Evolutionary conservation across 2,113 vertebrate species (phyloP), one percentile per base, ranked within the genome.

Genomic region (Hyaena hyaena): DNA sequence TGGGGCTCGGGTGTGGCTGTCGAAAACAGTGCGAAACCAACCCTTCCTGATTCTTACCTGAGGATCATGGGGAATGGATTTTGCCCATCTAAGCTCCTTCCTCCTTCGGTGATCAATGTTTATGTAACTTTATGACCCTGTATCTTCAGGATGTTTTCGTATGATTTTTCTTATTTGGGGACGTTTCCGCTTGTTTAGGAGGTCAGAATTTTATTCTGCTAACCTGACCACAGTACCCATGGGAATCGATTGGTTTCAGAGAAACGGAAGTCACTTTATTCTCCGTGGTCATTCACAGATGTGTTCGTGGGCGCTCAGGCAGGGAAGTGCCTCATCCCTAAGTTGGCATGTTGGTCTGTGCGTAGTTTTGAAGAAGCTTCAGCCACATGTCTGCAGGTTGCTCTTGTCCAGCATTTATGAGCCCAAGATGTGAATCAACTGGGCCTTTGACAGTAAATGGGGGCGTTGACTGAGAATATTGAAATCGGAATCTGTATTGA

Each of bases 1-100:
- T 0, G 6, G 33, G 55, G 58, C 5, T 2, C 11, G 0, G 35
- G 14, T 24, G 39, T 50, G 15, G 0, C 3, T 63, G n/a, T 4
- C 39, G 39, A 74, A 88, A 21, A 48, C 39, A 45, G 9, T 2
- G 15, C 19, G 12, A 10, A 28, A 26, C 14, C 1, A 31, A 7
- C 10, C 12, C 17, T 65, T 53, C 7, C 3, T 65, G n/a, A 39
- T 39, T 93, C 43, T 53, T 74, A 35, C 1, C 7, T 50, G 61
- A 33, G 28, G 3, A 55, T 11, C 9, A 8, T 39, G 39, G 6
- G 65, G n/a, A 53, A 10, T 61, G 11, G 15, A 31, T 39, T 76
- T 86, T 19, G 17, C 43, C 73, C 66, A 8, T 76, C 58, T 16
- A 39, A 84, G 39, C 15, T 48, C 23, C 4, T 73, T 93, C 53